phyloP scores from a whole-genome alignment of 2,888 invertebrate species.

The Agrochola lota region DNA sequence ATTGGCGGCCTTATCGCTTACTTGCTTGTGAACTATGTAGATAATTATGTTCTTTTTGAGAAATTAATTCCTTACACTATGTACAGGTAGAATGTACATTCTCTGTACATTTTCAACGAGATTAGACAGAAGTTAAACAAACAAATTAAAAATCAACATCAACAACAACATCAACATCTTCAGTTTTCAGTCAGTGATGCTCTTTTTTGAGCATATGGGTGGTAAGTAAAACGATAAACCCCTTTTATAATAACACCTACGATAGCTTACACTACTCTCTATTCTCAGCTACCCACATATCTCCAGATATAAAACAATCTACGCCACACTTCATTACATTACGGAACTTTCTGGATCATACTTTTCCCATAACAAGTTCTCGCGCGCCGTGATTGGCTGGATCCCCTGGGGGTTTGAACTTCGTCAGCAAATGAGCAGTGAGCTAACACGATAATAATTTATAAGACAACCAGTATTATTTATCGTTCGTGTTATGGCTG shows the following conservation, averaged over 20 bases:
- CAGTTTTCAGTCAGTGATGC: neutral
- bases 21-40: no score
- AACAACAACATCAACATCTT: neutral
- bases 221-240: no score
- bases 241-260: neutral
- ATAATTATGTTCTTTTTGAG: no score
- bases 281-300: slow-evolving; percentile 25
- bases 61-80: no score
- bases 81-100: no score
- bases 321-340: slow-evolving; percentile 69
- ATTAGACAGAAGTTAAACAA: no score
- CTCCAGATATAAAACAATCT: slow-evolving; percentile 65
- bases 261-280: neutral
- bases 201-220: neutral
- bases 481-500: slow-evolving; percentile 82
- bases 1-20: no score
- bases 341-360: slow-evolving; percentile 70
- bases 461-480: slow-evolving; percentile 88
- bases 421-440: slow-evolving; percentile 91
- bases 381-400: slow-evolving; percentile 88
- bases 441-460: slow-evolving; percentile 89
- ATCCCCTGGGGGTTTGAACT: slow-evolving; percentile 85
- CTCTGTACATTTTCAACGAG: no score
- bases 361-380: slow-evolving; percentile 88
- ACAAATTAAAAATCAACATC: no score